Conservation (phyloP, 2,113 vertebrate genomes). For the Colaptes auratus region DNA sequence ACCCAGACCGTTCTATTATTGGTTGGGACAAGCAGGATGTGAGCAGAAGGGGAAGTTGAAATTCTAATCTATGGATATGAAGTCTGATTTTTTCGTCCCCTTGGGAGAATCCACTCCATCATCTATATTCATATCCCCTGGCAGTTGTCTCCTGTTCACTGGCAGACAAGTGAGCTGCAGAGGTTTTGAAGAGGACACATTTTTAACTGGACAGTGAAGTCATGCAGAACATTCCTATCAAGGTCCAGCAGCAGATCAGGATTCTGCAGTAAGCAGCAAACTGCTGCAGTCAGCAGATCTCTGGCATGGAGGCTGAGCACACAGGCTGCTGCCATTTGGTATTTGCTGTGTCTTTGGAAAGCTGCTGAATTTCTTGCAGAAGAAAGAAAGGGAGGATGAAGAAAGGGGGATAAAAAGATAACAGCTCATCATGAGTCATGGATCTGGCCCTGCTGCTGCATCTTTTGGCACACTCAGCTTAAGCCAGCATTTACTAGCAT, state of each 20-base stretch:
- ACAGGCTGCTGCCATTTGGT: not conserved
- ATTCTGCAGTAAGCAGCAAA: not conserved
- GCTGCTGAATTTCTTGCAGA: not conserved
- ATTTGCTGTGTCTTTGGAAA: conserved; percentile 21
- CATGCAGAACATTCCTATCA: not conserved
- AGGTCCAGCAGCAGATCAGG: not conserved
- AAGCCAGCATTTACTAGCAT: conserved; percentile 5
- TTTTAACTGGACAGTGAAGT: not conserved
- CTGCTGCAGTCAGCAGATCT: not conserved
- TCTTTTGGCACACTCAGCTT: not conserved
- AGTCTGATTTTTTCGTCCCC: not conserved
- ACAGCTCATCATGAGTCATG: conserved; percentile 5
- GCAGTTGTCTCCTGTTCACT: not conserved
- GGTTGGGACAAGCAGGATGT: not conserved
- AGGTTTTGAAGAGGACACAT: not conserved
- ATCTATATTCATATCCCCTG: not conserved
- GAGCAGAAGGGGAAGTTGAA: not conserved
- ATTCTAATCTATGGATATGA: not conserved
- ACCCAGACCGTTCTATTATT: not conserved
- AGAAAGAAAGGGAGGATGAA: not conserved
- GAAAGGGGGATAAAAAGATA: not conserved
- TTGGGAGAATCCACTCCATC: not conserved
- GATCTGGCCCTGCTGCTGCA: not conserved
- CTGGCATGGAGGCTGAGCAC: not conserved
- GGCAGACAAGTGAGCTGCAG: not conserved